Conservation (phyloP, 2,888 invertebrate species). For the Agapetus fuscipes region DNA sequence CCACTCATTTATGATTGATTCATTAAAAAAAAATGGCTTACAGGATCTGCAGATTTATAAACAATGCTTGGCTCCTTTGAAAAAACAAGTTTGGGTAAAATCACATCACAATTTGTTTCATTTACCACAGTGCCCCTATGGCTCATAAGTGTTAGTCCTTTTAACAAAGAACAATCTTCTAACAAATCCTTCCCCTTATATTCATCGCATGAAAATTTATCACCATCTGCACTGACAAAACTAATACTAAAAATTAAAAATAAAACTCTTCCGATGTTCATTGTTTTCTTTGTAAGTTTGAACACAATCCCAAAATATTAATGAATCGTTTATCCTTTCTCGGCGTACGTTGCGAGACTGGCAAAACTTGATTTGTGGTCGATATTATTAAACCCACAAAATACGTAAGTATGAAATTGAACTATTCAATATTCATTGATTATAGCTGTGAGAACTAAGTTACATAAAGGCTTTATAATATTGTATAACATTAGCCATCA, state of each 20-base stretch:
- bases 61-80: slow-evolving; percentile 39
- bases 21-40: too few species aligned
- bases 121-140: slow-evolving; percentile 39
- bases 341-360: too few species aligned
- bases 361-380: too few species aligned
- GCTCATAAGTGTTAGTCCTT: slow-evolving; percentile 36
- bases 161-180: slow-evolving; percentile 37
- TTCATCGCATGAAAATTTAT: slow-evolving; percentile 22
- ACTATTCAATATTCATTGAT: too few species aligned
- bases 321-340: too few species aligned
- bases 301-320: too few species aligned
- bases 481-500: too few species aligned
- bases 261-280: background rate
- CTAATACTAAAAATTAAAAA: slow-evolving; percentile 28
- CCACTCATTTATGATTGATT: background rate
- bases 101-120: slow-evolving; percentile 40
- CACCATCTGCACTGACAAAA: slow-evolving; percentile 31
- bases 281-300: too few species aligned
- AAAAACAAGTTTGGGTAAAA: slow-evolving; percentile 40
- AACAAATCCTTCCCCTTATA: slow-evolving; percentile 32
- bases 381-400: too few species aligned
- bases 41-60: slow-evolving; percentile 34
- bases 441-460: too few species aligned
- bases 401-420: too few species aligned
- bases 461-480: too few species aligned